Conservation (phyloP, 2,113 vertebrate genomes). For the Pollimyrus isidori region DNA sequence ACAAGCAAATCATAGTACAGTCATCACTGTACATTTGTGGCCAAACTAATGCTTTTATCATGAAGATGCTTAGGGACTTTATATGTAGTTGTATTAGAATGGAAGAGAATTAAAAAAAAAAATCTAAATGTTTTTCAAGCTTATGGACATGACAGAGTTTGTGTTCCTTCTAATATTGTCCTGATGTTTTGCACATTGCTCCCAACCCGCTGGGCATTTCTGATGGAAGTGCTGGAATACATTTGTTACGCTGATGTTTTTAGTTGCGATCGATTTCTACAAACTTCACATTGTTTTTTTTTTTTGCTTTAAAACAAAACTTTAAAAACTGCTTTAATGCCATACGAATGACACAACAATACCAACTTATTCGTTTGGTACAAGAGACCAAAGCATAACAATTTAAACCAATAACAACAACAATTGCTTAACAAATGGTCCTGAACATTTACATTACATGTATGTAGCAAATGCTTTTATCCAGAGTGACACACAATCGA, state of each 20-base stretch:
- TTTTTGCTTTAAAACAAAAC: no score
- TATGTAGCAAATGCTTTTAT: neutral
- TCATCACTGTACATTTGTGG: neutral
- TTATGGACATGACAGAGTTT: neutral
- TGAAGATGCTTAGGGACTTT: neutral
- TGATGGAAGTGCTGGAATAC: neutral
- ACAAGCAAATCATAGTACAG: neutral
- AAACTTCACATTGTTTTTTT: neutral
- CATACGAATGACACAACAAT: neutral
- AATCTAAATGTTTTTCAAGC: neutral
- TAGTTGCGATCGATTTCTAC: neutral
- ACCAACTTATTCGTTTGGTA: neutral
- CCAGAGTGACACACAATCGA: neutral
- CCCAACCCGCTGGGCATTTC: neutral
- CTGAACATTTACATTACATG: neutral
- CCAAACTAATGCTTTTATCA: neutral
- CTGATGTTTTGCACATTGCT: neutral
- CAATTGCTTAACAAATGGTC: neutral
- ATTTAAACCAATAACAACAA: neutral
- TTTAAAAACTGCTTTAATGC: neutral
- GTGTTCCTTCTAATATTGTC: neutral
- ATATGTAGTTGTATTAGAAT: neutral
- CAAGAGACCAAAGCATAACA: neutral
- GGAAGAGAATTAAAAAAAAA: neutral
- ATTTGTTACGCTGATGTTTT: neutral